Base-by-base conservation (phyloP, 1,140 invertebrate species). In the Micrasema minimum region DNA sequence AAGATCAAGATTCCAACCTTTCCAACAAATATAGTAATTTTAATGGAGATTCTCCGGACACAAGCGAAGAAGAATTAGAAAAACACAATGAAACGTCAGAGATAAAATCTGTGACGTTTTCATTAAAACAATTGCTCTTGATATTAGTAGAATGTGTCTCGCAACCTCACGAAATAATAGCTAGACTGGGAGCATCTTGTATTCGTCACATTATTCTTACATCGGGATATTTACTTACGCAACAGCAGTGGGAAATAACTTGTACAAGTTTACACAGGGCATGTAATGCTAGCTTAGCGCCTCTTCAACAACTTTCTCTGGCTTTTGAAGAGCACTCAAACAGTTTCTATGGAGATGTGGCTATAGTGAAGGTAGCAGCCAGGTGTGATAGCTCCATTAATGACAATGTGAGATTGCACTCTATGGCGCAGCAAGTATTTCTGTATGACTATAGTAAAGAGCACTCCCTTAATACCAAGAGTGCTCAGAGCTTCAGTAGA, bases 331-430 rank as follows among this genome's bases (percentile, higher is more conserved):
- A 91, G 71, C 91, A 95, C 75, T 96, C 94, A 0, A 93, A 96
- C 75, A 96, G 93, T 75, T 97, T 97, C 80, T 96, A 96, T 82
- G 95, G 95, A 1, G 95, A 97, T 79, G 84, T 93, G 66, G 94
- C 94, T 2, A 94, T 95, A 70, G 94, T 98, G 0, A 96, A 96
- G 87, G 94, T 97, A 1, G 95, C 95, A 2, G 95, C 95, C 0
- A 86, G 95, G 26, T 89, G 91, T 71, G 95, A 97, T 78, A 93
- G 91, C 76, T 92, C 91, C 0, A 82, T 91, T 7, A 89, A 91
- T 76, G 93, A 96, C 78, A 91, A 91, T 76, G 89, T 94, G 31
- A 82, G 95, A 74, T 84, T 97, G 9, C 89, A 92, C 75, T 93
- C 95, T 41, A 87, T 97, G 70, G 92, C 95, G 0, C 91, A 94